phyloP scores from a whole-genome alignment of 1,140 invertebrate genomes.

The Drosophila sturtevanti region DNA sequence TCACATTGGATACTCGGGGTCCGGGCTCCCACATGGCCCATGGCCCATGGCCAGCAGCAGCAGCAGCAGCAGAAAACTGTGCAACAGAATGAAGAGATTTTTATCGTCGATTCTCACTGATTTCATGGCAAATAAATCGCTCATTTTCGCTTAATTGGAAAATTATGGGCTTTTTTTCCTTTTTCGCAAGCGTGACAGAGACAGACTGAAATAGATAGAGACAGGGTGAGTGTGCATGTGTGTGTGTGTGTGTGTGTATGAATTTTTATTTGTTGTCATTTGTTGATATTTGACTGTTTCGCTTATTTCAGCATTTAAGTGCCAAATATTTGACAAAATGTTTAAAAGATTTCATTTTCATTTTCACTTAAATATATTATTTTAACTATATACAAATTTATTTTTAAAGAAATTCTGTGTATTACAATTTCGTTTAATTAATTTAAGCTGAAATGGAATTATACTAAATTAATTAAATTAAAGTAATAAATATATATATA shows the following conservation, averaged over 20 bases:
- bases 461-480: too few relatives aligned
- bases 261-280: neutral
- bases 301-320: conserved; percentile 35
- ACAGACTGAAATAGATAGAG: neutral
- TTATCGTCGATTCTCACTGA: conserved; percentile 83
- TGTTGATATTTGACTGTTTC: conserved; percentile 24
- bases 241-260: conserved; percentile 26
- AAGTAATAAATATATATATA: too few relatives aligned
- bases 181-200: neutral
- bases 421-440: neutral
- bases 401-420: neutral
- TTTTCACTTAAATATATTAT: neutral
- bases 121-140: conserved; percentile 83
- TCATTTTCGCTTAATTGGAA: conserved; percentile 83
- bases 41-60: conserved; percentile 5
- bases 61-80: conserved; percentile 25
- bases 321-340: conserved; percentile 31
- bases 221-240: conserved; percentile 27
- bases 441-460: too few relatives aligned
- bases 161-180: conserved; percentile 79
- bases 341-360: neutral
- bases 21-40: conserved; percentile 14
- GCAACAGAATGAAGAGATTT: conserved; percentile 82
- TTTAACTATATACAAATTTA: neutral
- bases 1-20: neutral